Base-by-base conservation (phyloP, 1,140 invertebrate species). In the Leucophenga varia region DNA sequence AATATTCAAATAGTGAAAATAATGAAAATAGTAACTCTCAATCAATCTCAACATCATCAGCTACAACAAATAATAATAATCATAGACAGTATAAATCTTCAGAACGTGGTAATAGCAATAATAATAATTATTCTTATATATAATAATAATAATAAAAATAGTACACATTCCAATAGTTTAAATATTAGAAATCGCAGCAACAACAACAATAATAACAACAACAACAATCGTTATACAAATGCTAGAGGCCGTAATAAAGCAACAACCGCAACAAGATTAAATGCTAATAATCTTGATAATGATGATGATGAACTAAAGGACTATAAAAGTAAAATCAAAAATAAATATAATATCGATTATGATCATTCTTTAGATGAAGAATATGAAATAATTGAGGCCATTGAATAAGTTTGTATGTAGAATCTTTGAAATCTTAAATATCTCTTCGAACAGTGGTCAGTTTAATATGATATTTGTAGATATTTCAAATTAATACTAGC, bases 311-410 rank as follows among this genome's bases (percentile, higher is more conserved):
- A 73, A 41, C 55, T 74, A 9, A 69, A 69, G 43, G 67, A 74
- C 46, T 74, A 74, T 41, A 74, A 73, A 47, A 73, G 70, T 47
- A 73, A 69, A 55, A 74, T 74, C 28, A 75, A 74, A 55, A 75
- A 74, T 36, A 71, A 75, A 57, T 70, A 75, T 46, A 64, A 74
- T 31, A 75, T 75, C 59, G 70, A 74, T 65, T 74, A 74, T 55
- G 72, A 74, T 57, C 72, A 74, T 65, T 72, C 72, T 58, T 59
- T 74, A 43, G 72, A 74, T 48, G 72, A 74, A 55, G 71, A 74
- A 68, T 74, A 74, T 68, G 72, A 74, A 74, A 70, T 74, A 64
- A 74, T 74, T 42, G 72, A 74, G 56, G 72, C 72, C 60, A 68
- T 74, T 51, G 72, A 74, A 55, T 74, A 43, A 74, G 32, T 35